phyloP scores from a whole-genome alignment of 1,140 invertebrate species.

The Chironomus tepperi region DNA sequence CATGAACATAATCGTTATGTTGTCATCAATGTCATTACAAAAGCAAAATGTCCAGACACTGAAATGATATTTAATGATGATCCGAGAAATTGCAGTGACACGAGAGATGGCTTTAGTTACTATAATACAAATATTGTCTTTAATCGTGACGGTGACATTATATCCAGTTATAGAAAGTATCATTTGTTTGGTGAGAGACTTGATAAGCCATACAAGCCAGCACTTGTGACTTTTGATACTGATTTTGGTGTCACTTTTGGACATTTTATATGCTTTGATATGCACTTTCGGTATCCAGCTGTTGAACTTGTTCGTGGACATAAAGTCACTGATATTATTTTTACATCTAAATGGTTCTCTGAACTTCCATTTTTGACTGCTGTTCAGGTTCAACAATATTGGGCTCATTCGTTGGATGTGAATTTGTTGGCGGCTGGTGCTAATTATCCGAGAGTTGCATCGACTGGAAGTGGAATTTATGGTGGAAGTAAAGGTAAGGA shows the following conservation, averaged over 20 bases:
- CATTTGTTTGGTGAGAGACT: slow-evolving; percentile 56
- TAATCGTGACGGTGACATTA: slow-evolving; percentile 47
- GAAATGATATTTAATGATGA: slow-evolving; percentile 33
- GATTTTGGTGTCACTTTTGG: slow-evolving; percentile 79
- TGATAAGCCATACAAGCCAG: slow-evolving; percentile 34
- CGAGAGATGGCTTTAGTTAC: slow-evolving; percentile 40
- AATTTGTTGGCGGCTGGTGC: slow-evolving; percentile 45
- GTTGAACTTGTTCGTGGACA: slow-evolving; percentile 45
- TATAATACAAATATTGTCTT: slow-evolving; percentile 69
- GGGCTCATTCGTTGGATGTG: slow-evolving; percentile 42
- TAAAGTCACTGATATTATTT: slow-evolving; percentile 58
- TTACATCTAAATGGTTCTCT: slow-evolving; percentile 67
- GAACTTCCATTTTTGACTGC: slow-evolving; percentile 49
- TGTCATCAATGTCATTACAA: slow-evolving; percentile 65
- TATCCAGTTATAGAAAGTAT: slow-evolving; percentile 62
- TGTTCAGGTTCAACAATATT: slow-evolving; percentile 43
- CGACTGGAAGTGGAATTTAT: slow-evolving; percentile 42
- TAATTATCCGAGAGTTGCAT: slow-evolving; percentile 34
- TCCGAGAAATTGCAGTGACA: slow-evolving; percentile 31
- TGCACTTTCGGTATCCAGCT: slow-evolving; percentile 57
- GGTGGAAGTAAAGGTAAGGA: slow-evolving; percentile 36
- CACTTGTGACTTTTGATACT: slow-evolving; percentile 56
- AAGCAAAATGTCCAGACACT: slow-evolving; percentile 42
- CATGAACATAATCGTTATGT: slow-evolving; percentile 45
- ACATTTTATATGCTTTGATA: slow-evolving; percentile 68